Conservation (phyloP, 2,888 invertebrate genomes). For the Halictus ligatus region DNA sequence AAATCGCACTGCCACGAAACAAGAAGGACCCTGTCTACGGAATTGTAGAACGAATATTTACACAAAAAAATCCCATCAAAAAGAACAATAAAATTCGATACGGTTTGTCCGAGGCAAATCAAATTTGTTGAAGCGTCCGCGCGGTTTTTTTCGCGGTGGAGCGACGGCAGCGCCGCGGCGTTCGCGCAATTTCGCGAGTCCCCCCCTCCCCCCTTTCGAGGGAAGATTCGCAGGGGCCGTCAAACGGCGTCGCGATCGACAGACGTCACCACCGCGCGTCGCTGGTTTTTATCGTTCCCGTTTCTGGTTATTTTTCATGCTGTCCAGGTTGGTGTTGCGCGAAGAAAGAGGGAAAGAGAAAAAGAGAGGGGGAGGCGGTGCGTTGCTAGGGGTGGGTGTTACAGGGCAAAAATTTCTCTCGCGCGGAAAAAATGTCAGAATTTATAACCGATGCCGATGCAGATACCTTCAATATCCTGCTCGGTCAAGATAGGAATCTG, state of each 20-base stretch:
- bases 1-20: neutral
- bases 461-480: slow-evolving; percentile 51
- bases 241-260: slow-evolving; percentile 30
- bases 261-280: slow-evolving; percentile 30
- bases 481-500: slow-evolving; percentile 43
- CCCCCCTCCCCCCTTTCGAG: neutral
- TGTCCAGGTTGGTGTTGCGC: neutral
- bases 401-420: slow-evolving; percentile 16
- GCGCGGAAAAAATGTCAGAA: slow-evolving; percentile 52
- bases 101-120: neutral
- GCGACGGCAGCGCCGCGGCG: neutral
- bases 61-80: neutral
- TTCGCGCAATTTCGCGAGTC: neutral
- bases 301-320: slow-evolving; percentile 52
- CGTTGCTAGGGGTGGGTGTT: neutral
- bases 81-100: neutral
- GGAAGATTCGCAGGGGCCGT: slow-evolving; percentile 3
- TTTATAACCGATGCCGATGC: slow-evolving; percentile 52
- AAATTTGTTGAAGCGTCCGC: neutral
- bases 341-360: neutral
- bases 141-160: neutral
- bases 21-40: neutral
- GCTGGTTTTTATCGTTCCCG: slow-evolving; percentile 43
- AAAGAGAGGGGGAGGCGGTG: neutral
- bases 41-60: neutral